These are phyloP conservation scores for Epinotia demarniana DNA, from an alignment of 2,888 invertebrate genomes.

Conservation along the genomic window DNA sequence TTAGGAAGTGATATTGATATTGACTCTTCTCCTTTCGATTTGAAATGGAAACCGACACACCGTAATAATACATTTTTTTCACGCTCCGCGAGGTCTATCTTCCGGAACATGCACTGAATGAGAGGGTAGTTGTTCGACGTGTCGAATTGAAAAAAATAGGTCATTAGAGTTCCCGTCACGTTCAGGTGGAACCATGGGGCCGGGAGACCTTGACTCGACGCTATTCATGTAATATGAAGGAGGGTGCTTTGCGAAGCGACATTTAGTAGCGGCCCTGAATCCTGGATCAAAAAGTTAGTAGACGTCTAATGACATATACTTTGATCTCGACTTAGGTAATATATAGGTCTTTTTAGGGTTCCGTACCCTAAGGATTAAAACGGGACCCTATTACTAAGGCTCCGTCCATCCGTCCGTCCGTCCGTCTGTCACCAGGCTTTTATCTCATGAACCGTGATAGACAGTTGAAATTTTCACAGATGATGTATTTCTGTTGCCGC, in stretches of 20 bases:
- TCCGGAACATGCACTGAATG: slow-evolving; percentile 20
- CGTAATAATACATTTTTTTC: slow-evolving; percentile 32
- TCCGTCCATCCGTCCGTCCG: too few relatives aligned
- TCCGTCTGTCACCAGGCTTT: too few relatives aligned
- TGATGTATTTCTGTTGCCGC: too few relatives aligned
- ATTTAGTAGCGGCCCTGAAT: slow-evolving; percentile 7
- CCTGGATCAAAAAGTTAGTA: slow-evolving; percentile 6
- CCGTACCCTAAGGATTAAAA: too few relatives aligned
- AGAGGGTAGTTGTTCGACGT: slow-evolving; percentile 33
- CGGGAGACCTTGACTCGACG: slow-evolving; percentile 39
- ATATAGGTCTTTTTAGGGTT: neutral
- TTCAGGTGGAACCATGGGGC: slow-evolving; percentile 29
- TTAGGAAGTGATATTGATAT: neutral
- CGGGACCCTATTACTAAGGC: too few relatives aligned
- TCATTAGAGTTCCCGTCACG: slow-evolving; percentile 40
- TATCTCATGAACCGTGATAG: too few relatives aligned
- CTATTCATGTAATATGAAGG: slow-evolving; percentile 37
- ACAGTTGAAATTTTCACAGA: too few relatives aligned
- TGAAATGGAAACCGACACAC: slow-evolving; percentile 3
- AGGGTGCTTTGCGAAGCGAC: slow-evolving; percentile 13
- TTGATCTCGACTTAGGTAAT: neutral
- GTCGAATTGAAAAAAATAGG: slow-evolving; percentile 40
- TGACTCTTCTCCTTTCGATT: neutral
- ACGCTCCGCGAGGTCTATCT: slow-evolving; percentile 20
- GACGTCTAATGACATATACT: slow-evolving; percentile 2